phyloP scores from a whole-genome alignment of 92 coral and sea anemone species.

The Porites rus region DNA sequence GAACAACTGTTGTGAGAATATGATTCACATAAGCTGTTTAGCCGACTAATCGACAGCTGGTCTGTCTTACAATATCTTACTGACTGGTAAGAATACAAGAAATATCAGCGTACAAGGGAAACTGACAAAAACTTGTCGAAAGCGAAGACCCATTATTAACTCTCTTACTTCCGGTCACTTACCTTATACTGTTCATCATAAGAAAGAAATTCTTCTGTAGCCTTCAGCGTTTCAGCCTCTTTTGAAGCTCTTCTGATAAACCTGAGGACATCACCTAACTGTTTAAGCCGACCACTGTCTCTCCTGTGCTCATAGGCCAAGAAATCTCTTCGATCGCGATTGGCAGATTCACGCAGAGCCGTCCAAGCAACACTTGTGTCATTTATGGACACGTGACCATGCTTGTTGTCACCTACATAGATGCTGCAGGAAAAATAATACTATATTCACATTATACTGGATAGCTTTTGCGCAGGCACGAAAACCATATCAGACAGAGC shows the following conservation, averaged over 20 bases:
- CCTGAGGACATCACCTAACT: background rate
- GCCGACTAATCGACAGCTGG: too few species aligned
- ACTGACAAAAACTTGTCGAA: too few species aligned
- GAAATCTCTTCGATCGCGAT: background rate
- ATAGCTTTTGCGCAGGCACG: too few species aligned
- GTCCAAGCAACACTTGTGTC: constrained; percentile 60
- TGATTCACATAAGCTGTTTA: too few species aligned
- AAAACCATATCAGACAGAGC: too few species aligned
- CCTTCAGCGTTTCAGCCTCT: background rate
- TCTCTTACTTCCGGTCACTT: background rate
- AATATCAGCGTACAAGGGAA: too few species aligned
- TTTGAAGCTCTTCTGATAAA: constrained; percentile 16
- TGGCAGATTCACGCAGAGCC: constrained; percentile 39
- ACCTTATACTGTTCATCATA: constrained; percentile 10
- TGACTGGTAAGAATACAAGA: too few species aligned
- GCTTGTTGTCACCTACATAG: constrained; percentile 3
- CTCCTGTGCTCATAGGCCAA: background rate
- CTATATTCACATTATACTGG: too few species aligned
- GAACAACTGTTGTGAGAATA: background rate
- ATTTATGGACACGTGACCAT: background rate
- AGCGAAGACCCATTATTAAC: too few species aligned
- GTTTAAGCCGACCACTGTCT: background rate
- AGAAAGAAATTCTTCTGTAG: background rate
- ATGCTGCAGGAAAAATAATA: constrained; percentile 1
- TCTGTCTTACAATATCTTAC: too few species aligned